phyloP scores from a whole-genome alignment of 2,113 vertebrate species.

The Dolichallabes microphthalmus region DNA sequence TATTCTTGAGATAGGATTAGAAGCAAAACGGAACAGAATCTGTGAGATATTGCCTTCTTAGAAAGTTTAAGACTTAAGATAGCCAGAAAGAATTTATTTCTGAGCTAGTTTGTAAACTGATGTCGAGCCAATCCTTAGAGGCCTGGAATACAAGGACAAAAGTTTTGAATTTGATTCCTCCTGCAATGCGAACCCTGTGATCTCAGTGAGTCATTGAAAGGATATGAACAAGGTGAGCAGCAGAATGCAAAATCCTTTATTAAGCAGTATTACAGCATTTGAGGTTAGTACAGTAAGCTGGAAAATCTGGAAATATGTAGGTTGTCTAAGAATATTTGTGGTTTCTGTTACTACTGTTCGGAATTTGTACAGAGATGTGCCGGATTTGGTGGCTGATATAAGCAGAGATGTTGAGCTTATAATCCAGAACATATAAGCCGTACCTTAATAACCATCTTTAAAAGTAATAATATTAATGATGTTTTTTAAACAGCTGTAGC shows the following conservation, averaged over 20 bases:
- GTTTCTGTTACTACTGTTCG: not conserved
- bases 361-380: not conserved
- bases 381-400: not conserved
- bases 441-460: not conserved
- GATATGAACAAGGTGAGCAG: not conserved
- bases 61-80: not conserved
- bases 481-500: not conserved
- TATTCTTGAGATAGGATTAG: not conserved
- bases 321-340: not conserved
- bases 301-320: not conserved
- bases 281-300: not conserved
- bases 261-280: not conserved
- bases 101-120: not conserved
- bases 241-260: not conserved
- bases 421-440: not conserved
- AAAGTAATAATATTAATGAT: not conserved
- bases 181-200: constrained; percentile 6
- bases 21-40: not conserved
- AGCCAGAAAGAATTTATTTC: not conserved
- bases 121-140: not conserved
- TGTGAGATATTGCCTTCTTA: constrained; percentile 8
- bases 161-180: constrained; percentile 11
- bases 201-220: not conserved
- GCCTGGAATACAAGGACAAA: not conserved
- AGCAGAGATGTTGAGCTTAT: not conserved